Base-by-base conservation (phyloP, 2,888 invertebrate species). In the Sphaerophoria taeniata region DNA sequence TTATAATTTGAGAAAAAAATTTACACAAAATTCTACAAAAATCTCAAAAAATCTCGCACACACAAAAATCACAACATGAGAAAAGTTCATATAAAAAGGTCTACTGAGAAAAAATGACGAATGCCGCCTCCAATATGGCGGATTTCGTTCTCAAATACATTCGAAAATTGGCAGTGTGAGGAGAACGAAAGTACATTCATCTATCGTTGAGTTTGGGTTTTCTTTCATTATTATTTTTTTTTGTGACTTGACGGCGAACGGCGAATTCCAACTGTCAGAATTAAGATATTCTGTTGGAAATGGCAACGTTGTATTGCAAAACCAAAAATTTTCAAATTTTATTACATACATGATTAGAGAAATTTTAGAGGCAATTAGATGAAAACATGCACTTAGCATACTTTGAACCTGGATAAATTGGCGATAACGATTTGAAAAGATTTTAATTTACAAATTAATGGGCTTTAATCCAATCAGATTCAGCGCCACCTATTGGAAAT, bases 111-210 rank as follows among this genome's bases (percentile, higher is more conserved):
- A 65, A 87, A 88, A 87, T 87, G 87, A 88, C 88, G 88, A 88
- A 88, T 88, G 88, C 88, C 88, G 88, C 88, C 88, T 88, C 87
- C 88, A 88, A 88, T 87, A 88, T 88, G 88, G 88, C 88, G 88
- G 88, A 87, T 82, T n/a, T n/a, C n/a, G n/a, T 82, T 86, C 82
- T 72, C 70, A 81, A 85, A 85, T 85, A 80, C 60, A 81, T 73
- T 80, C 11, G 34, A 14, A 39, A 11, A 36, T 4, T 36, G 34
- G 6, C 49, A 49, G 63, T 65, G 63, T 65, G 63, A 65, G 49
- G 73, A 76, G 81, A 85, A 77, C 85, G 85, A 85, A 85, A 70
- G 72, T 81, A 81, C 55, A 81, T 85, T 76, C 43, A 76, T 76
- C 76, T 58, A 60, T 85, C 85, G 85, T 85, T 85, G 33, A 81